phyloP scores from a whole-genome alignment of 2,113 vertebrate genomes.

The Eulemur rufifrons region DNA sequence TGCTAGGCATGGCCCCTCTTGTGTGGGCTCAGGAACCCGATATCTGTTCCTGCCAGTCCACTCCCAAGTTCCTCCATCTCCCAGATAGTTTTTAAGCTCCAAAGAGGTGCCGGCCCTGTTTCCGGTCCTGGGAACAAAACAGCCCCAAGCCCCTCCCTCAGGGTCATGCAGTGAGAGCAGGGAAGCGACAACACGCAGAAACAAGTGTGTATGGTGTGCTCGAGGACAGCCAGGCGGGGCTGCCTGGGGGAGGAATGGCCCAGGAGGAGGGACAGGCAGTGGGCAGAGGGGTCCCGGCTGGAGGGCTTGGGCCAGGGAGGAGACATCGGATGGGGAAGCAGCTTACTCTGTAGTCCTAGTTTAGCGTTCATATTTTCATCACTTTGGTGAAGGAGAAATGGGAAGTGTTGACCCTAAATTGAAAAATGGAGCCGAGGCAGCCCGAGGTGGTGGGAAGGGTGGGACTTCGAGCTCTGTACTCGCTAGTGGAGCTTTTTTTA shows the following conservation, averaged over 20 bases:
- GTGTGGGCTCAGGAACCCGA: neutral
- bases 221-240: neutral
- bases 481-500: neutral
- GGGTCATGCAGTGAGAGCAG: fast-evolving
- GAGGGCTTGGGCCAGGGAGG: no score
- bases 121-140: neutral
- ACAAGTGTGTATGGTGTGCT: neutral
- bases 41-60: neutral
- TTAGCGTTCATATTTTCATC: neutral
- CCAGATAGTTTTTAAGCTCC: neutral
- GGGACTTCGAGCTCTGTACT: neutral
- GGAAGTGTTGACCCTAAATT: neutral
- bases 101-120: fast-evolving
- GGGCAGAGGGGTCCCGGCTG: neutral
- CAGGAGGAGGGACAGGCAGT: neutral
- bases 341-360: no score
- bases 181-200: neutral
- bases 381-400: neutral
- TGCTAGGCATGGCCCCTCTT: neutral
- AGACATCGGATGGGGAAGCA: neutral
- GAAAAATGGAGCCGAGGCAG: neutral
- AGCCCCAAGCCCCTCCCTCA: neutral
- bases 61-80: neutral
- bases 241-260: neutral
- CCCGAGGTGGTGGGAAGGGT: fast-evolving